Conservation (phyloP, 2,113 vertebrate genomes). For the Etia nguti region DNA sequence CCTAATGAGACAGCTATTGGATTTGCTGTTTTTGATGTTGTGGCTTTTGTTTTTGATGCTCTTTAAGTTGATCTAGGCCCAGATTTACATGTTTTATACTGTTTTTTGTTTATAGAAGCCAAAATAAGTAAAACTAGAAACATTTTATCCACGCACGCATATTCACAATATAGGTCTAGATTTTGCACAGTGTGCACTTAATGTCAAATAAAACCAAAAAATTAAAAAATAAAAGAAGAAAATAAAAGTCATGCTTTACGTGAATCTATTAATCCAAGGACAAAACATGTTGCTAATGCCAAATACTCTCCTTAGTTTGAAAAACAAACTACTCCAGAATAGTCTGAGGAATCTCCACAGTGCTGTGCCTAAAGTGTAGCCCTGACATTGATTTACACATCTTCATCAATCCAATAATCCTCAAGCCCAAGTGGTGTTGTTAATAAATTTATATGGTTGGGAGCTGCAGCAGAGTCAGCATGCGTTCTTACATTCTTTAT, state of each 20-base stretch:
- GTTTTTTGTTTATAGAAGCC: background rate
- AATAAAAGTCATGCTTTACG: background rate
- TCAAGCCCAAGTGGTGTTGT: background rate
- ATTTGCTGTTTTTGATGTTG: constrained; percentile 39
- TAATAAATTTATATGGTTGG: background rate
- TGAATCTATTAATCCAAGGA: background rate
- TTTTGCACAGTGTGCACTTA: background rate
- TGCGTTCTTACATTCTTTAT: background rate
- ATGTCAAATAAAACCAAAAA: background rate
- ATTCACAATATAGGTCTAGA: background rate
- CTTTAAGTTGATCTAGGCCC: background rate
- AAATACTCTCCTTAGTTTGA: background rate
- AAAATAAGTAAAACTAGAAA: background rate
- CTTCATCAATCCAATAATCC: background rate
- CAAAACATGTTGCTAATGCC: background rate
- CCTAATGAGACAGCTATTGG: constrained; percentile 58
- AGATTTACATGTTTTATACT: background rate
- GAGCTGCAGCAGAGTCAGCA: background rate
- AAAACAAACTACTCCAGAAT: background rate
- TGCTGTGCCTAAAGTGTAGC: background rate
- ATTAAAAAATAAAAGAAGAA: background rate
- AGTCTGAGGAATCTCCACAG: background rate
- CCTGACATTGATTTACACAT: background rate
- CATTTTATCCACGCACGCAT: accelerated
- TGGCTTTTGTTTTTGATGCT: constrained; percentile 23